phyloP scores from a whole-genome alignment of 1,140 invertebrate species.

The Trichoplusia ni region DNA sequence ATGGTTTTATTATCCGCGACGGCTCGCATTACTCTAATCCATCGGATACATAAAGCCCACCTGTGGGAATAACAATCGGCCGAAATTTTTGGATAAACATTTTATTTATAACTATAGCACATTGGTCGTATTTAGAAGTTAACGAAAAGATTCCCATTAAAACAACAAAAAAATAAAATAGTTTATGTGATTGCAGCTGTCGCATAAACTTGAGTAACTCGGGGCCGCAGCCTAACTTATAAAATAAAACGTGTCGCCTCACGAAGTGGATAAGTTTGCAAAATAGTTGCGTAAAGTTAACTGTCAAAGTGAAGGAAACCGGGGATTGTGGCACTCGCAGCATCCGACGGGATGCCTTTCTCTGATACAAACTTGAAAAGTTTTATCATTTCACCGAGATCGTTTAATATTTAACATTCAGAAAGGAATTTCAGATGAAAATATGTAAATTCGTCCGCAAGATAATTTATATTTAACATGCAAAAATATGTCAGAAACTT shows the following conservation, averaged over 20 bases:
- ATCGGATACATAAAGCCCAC: slow-evolving; percentile 49
- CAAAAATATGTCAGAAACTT: background rate
- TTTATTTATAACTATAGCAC: background rate
- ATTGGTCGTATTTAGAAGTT: no score
- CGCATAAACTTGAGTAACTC: background rate
- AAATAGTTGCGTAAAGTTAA: slow-evolving; percentile 18
- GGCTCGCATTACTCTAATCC: slow-evolving; percentile 32
- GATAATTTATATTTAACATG: slow-evolving; percentile 1
- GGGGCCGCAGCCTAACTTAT: background rate
- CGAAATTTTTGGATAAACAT: background rate
- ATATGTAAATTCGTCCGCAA: slow-evolving; percentile 12
- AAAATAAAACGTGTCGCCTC: slow-evolving; percentile 7
- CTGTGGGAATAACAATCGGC: slow-evolving; percentile 40
- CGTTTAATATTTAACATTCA: slow-evolving; percentile 7
- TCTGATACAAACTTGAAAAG: slow-evolving; percentile 7
- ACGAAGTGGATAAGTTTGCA: slow-evolving; percentile 9
- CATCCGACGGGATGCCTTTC: background rate
- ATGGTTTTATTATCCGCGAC: slow-evolving; percentile 57
- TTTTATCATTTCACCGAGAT: slow-evolving; percentile 8
- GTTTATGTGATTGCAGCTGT: background rate
- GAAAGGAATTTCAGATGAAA: slow-evolving; percentile 9
- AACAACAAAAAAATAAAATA: background rate
- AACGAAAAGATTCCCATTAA: no score
- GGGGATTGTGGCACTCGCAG: background rate
- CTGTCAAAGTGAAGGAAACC: slow-evolving; percentile 2